These are phyloP conservation scores for Pachliopta kotzebuea DNA, from an alignment of 2,888 invertebrate species.

Conservation along the genomic window DNA sequence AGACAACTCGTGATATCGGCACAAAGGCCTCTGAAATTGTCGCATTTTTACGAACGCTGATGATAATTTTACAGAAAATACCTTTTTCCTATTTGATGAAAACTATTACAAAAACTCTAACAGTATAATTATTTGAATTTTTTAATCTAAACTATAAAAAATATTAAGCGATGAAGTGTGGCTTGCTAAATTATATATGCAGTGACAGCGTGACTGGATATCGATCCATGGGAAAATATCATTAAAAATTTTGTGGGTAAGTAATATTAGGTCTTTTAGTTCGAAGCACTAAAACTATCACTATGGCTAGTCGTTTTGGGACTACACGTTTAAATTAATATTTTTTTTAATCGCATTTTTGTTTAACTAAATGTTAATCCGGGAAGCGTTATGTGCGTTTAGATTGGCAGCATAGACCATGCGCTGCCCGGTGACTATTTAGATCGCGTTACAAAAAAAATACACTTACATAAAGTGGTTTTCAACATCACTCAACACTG, in stretches of 20 bases:
- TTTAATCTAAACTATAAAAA: constrained; percentile 4
- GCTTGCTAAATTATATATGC: constrained; percentile 63
- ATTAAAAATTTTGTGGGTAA: background rate
- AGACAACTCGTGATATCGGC: constrained; percentile 31
- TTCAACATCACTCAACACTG: constrained; percentile 77
- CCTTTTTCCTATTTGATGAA: background rate
- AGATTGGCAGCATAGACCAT: constrained; percentile 67
- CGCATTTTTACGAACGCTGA: constrained; percentile 7
- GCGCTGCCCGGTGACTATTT: constrained; percentile 75
- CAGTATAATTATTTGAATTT: too few relatives aligned
- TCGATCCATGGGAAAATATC: constrained; percentile 39
- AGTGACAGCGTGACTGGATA: constrained; percentile 61
- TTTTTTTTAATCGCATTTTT: constrained; percentile 1
- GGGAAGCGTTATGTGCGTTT: constrained; percentile 68
- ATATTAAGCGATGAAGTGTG: constrained; percentile 66
- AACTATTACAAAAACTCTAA: background rate
- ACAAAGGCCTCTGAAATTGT: constrained; percentile 38
- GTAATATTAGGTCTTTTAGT: constrained; percentile 4
- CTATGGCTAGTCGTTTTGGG: constrained; percentile 14
- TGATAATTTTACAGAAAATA: background rate
- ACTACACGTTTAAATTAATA: background rate
- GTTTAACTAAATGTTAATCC: constrained; percentile 40
- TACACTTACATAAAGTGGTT: constrained; percentile 72
- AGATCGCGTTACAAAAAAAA: constrained; percentile 71
- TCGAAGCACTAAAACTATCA: constrained; percentile 22